Conservation (phyloP, 2,888 invertebrate species). For the Saturnia japonica region DNA sequence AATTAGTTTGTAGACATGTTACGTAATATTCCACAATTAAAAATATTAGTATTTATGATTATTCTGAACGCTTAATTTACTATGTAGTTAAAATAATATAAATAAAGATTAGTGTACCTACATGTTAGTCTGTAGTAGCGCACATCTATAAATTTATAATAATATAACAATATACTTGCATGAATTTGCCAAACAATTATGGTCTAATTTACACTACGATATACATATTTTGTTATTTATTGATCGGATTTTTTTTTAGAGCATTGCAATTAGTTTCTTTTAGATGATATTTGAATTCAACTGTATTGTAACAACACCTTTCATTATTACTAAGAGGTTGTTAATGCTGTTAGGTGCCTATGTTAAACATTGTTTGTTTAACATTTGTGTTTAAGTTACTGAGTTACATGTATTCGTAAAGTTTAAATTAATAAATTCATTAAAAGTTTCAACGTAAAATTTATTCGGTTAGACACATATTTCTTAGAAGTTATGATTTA, state of each 20-base stretch:
- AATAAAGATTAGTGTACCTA: too few relatives aligned
- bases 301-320: neutral
- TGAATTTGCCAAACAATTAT: too few relatives aligned
- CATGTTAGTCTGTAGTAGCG: too few relatives aligned
- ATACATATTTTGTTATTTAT: neutral
- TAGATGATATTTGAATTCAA: neutral
- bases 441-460: neutral
- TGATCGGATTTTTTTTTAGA: neutral
- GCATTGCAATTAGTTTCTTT: neutral
- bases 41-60: too few relatives aligned
- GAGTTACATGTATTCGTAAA: neutral
- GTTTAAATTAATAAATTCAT: neutral
- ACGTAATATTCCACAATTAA: too few relatives aligned
- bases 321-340: neutral
- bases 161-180: too few relatives aligned
- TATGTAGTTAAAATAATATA: too few relatives aligned
- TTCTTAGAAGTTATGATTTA: neutral
- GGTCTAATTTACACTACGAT: too few relatives aligned
- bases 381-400: neutral
- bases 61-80: too few relatives aligned
- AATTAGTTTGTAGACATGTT: too few relatives aligned
- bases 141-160: too few relatives aligned
- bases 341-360: neutral
- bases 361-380: neutral
- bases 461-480: neutral